Base-by-base conservation (phyloP, 2,888 invertebrate genomes). In the Cybosia mesomella region DNA sequence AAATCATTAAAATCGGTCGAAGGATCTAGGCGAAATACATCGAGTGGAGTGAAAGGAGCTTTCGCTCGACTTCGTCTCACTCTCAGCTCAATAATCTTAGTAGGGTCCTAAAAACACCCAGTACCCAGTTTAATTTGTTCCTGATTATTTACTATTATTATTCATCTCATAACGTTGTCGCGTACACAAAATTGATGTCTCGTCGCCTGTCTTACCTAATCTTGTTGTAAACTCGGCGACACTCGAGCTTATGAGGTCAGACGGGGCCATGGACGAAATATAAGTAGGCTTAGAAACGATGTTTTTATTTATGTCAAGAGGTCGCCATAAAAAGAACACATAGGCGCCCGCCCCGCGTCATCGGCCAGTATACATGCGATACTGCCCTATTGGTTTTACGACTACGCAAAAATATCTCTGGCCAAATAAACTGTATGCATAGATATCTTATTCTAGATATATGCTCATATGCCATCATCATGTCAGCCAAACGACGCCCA, bases 221-320 rank as follows among this genome's bases (percentile, higher is more conserved):
- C 49, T n/a, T 49, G 49, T 49, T n/a, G n/a, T 49, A 49, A 49
- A 49, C n/a, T 49, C 54, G 54, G 21, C 9, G 54, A 54, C 49
- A 53, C 21, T 39, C 22, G 22, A 34, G 24, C 28, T 39, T 49
- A 49, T 49, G 36, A 57, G 64, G 64, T 39, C 39, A 64, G 55
- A n/a, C 39, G 15, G 22, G n/a, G 39, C 24, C 64, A 64, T n/a
- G 28, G 64, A 39, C 57, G 39, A 64, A 24, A 36, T 64, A 57
- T 64, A 54, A 18, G 22, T n/a, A n/a, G 39, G 32, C 57, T 32
- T 64, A 21, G 13, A 21, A 58, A 64, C 32, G n/a, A 53, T 34
- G 24, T 21, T 64, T 43, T 43, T 64, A 28, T 64, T 32, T 58
- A 64, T 58, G 64, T 43, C 58, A 64, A 39, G 54, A 64, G 64